These are phyloP conservation scores for Gymnocypris eckloni DNA, from an alignment of 2,797 vertebrate species.

Conservation along the genomic window DNA sequence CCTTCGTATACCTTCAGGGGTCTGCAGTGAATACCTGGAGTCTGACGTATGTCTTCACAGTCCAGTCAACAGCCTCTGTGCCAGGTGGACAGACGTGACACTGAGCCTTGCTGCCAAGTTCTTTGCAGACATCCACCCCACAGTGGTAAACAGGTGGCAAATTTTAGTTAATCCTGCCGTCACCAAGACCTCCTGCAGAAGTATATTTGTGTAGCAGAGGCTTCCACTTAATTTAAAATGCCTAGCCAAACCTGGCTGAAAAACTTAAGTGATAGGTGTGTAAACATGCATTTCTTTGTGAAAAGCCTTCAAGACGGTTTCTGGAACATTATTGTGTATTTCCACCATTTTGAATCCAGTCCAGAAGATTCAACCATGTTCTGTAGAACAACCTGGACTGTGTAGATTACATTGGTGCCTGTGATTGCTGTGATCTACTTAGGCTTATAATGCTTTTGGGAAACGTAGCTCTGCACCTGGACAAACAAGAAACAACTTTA, in stretches of 20 bases:
- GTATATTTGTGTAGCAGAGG: constrained; percentile 7
- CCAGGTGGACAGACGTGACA: constrained; percentile 48
- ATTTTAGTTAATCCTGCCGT: constrained; percentile 37
- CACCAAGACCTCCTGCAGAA: constrained; percentile 1
- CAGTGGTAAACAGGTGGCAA: constrained; percentile 45
- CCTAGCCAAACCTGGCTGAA: constrained; percentile 10
- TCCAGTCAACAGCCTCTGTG: constrained; percentile 32
- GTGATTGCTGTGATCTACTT: neutral
- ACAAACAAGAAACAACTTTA: neutral
- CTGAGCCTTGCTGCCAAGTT: constrained; percentile 31
- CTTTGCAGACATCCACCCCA: constrained; percentile 39
- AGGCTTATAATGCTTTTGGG: neutral
- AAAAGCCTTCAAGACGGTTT: neutral
- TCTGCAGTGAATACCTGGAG: constrained; percentile 35
- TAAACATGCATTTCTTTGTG: neutral
- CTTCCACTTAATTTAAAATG: neutral
- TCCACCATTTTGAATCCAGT: neutral
- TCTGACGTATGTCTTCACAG: constrained; percentile 43
- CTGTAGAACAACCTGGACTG: constrained; percentile 1
- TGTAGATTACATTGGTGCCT: neutral
- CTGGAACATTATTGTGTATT: neutral
- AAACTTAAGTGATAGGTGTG: neutral
- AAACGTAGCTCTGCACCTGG: neutral
- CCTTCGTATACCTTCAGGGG: constrained; percentile 39
- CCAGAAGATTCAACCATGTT: constrained; percentile 12